A percentile compares a stretch with the other conserved stretches of the same genome.
Conservation (phyloP, 2,113 vertebrate species). For the Archocentrus centrarchus region DNA sequence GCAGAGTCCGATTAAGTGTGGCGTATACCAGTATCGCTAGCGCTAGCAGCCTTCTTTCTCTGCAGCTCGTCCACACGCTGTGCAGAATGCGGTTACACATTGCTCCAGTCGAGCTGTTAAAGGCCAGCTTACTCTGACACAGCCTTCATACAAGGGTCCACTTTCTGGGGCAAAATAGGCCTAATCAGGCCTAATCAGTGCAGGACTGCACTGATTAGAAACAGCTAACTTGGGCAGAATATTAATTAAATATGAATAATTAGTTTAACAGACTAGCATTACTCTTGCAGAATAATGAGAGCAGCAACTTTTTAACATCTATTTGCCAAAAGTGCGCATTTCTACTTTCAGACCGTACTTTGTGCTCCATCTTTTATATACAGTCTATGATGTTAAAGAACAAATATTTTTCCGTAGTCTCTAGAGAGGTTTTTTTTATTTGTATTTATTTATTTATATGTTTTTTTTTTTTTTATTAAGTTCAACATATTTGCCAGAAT, state of each 20-base stretch:
- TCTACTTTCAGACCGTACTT: neutral
- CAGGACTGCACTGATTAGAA: neutral
- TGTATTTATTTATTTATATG: no score
- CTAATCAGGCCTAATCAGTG: no score
- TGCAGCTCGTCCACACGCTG: no score
- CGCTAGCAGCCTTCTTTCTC: neutral
- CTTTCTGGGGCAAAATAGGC: no score
- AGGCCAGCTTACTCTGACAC: neutral
- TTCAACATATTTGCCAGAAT: neutral
- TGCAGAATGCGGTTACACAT: neutral
- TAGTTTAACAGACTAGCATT: neutral
- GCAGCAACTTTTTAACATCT: neutral
- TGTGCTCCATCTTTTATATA: fast-evolving
- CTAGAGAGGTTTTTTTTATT: no score
- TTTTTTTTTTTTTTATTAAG: no score
- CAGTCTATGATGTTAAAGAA: neutral
- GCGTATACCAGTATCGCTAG: no score
- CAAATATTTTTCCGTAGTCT: neutral
- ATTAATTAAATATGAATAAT: neutral
- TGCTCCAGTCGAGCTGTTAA: neutral
- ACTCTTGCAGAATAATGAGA: neutral
- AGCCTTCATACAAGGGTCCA: neutral
- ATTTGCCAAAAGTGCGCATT: neutral
- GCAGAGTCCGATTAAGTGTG: no score
- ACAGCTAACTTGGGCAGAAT: neutral